phyloP scores from a whole-genome alignment of 2,797 vertebrate species.

The Furcifer pardalis region DNA sequence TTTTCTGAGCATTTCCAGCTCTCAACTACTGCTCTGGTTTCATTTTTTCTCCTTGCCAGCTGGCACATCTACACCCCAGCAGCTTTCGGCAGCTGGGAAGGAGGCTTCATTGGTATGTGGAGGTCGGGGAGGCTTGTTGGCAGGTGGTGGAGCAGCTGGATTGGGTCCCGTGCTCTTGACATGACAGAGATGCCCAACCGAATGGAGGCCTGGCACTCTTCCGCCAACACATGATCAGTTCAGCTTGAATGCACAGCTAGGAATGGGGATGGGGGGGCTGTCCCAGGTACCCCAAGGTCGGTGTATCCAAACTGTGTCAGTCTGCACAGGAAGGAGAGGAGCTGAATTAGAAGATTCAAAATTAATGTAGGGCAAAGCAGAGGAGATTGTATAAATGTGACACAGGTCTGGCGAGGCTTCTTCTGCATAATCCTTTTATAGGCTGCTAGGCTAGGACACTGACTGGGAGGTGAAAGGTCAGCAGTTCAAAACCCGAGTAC shows the following conservation, averaged over 20 bases:
- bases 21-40: slow-evolving; percentile 40
- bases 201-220: background rate
- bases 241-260: rapidly evolving
- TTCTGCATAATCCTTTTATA: background rate
- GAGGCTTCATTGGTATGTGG: slow-evolving; percentile 42
- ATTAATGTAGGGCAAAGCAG: rapidly evolving
- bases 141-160: slow-evolving; percentile 46
- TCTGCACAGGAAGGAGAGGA: background rate
- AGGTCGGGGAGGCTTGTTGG: background rate
- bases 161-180: rapidly evolving
- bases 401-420: rapidly evolving
- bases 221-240: background rate
- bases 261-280: too few relatives aligned
- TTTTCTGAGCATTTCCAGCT: slow-evolving; percentile 45
- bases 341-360: rapidly evolving
- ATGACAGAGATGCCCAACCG: background rate
- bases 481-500: too few relatives aligned
- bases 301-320: background rate
- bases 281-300: background rate
- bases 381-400: too few relatives aligned
- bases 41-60: slow-evolving; percentile 60
- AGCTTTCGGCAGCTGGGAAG: slow-evolving; percentile 53
- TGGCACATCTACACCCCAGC: slow-evolving; percentile 45
- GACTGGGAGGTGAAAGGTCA: too few relatives aligned
- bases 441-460: too few relatives aligned